Conservation (phyloP, 2,797 vertebrate species). For the Enteromius radiatus region DNA sequence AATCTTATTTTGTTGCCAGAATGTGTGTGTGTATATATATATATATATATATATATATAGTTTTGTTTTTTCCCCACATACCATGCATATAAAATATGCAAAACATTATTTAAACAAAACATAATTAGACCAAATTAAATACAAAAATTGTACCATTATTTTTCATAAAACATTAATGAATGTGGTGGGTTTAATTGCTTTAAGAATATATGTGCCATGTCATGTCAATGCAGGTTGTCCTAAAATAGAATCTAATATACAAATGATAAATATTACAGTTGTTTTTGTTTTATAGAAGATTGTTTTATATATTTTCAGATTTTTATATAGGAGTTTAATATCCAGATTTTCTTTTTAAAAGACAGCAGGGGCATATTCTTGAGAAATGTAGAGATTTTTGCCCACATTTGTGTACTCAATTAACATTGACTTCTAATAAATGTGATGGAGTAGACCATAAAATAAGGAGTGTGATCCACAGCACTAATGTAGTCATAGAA, state of each 20-base stretch:
- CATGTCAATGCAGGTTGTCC: background rate
- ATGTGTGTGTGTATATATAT: background rate
- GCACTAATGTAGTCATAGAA: constrained; percentile 5
- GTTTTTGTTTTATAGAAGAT: background rate
- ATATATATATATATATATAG: too few species aligned
- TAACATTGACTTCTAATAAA: constrained; percentile 1
- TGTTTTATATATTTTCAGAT: background rate
- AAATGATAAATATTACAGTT: background rate
- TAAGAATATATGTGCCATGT: background rate
- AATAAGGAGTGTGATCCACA: background rate
- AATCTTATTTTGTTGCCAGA: background rate
- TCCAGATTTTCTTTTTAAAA: background rate
- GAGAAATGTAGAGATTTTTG: background rate
- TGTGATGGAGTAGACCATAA: constrained; percentile 1
- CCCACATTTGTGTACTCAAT: background rate
- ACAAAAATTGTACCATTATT: background rate
- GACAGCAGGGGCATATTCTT: background rate
- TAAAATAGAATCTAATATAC: background rate
- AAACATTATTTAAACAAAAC: background rate
- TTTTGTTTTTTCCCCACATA: background rate
- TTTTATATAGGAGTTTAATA: background rate
- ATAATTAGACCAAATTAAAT: background rate
- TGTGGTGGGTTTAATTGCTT: background rate
- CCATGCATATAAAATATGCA: background rate
- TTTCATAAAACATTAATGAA: background rate